Percentiles rank a stretch among this genome's conserved stretches.
These are phyloP conservation scores for Egretta garzetta DNA, from an alignment of 2,113 vertebrate species.

Conservation along the genomic window DNA sequence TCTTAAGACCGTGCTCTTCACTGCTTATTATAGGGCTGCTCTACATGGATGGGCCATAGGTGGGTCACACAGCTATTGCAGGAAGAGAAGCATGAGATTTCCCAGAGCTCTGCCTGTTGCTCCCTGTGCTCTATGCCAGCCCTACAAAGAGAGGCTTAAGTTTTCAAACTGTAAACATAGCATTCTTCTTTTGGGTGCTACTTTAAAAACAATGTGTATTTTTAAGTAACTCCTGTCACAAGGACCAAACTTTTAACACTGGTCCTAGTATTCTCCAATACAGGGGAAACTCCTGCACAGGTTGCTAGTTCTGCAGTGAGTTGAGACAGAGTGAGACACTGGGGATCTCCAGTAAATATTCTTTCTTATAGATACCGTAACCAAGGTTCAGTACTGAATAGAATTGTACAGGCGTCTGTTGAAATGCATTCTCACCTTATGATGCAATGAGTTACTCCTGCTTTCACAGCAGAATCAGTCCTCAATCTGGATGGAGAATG, in stretches of 20 bases:
- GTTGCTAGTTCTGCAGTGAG: background rate
- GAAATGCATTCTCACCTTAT: background rate
- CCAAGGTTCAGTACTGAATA: background rate
- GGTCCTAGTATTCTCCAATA: background rate
- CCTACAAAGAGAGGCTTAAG: background rate
- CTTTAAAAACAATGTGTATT: background rate
- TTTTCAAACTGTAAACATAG: background rate
- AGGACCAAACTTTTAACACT: background rate
- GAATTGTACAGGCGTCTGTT: background rate
- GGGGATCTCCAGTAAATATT: background rate
- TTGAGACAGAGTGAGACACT: background rate
- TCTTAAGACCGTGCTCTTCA: fast-evolving
- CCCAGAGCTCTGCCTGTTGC: background rate
- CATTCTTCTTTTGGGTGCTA: background rate
- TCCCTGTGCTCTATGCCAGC: background rate
- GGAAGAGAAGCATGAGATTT: background rate
- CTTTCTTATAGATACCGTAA: background rate
- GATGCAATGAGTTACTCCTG: background rate
- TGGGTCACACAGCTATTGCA: background rate
- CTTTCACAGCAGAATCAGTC: background rate
- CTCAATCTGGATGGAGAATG: background rate
- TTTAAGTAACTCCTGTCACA: background rate
- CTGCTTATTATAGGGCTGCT: background rate
- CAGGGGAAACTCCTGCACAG: background rate
- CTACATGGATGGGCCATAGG: background rate